phyloP scores from a whole-genome alignment of 1,140 invertebrate genomes.

The Sarcophaga bullata region DNA sequence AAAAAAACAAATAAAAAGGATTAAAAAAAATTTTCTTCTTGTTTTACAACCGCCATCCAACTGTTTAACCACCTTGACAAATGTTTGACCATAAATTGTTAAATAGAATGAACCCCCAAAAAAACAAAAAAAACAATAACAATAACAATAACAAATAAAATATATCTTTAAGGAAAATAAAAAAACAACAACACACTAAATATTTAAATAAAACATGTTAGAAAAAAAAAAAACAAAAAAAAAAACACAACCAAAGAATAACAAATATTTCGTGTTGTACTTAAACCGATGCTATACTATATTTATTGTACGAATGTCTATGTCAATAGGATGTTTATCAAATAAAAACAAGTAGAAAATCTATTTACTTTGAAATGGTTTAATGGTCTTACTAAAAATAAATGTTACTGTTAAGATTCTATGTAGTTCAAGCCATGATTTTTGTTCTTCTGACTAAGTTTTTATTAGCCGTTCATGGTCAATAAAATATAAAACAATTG shows the following conservation, averaged over 20 bases:
- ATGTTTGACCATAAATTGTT: slow-evolving; percentile 24
- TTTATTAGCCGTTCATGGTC: neutral
- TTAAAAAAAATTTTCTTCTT: neutral
- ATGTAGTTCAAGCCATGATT: neutral
- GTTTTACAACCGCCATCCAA: neutral
- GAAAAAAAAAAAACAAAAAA: neutral
- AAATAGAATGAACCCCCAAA: neutral
- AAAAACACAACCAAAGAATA: neutral
- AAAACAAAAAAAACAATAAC: too few relatives aligned
- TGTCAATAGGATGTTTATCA: slow-evolving; percentile 18
- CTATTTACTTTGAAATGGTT: neutral
- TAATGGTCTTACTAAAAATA: neutral
- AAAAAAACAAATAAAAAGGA: neutral
- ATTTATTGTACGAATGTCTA: slow-evolving; percentile 6
- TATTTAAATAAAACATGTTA: slow-evolving; percentile 16
- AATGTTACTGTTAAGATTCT: neutral
- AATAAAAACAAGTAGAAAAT: neutral
- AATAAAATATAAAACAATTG: slow-evolving; percentile 22
- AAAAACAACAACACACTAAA: neutral
- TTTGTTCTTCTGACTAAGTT: neutral
- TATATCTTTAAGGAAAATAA: neutral
- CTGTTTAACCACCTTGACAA: slow-evolving; percentile 17
- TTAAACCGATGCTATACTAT: neutral
- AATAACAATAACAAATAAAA: too few relatives aligned
- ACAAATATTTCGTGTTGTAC: neutral